phyloP scores from a whole-genome alignment of 1,140 invertebrate genomes.

The Pararge aegeria region DNA sequence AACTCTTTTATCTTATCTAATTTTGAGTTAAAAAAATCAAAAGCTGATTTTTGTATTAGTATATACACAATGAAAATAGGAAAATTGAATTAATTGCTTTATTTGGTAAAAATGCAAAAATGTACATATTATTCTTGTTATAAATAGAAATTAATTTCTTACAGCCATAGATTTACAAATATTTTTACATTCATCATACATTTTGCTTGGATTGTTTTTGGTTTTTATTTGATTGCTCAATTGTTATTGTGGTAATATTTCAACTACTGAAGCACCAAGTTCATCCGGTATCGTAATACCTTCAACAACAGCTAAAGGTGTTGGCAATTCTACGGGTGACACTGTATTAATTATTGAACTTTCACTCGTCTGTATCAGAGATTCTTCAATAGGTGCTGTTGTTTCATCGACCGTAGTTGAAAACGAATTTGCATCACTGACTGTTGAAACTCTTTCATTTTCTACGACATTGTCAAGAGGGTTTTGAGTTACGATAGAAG shows the following conservation, averaged over 20 bases:
- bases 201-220: neutral
- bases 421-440: conserved; percentile 1
- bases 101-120: neutral
- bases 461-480: neutral
- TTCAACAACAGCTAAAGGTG: conserved; percentile 9
- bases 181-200: neutral
- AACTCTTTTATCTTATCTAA: too few species aligned
- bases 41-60: too few species aligned
- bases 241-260: conserved; percentile 46
- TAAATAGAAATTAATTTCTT: neutral
- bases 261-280: conserved; percentile 48
- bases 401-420: conserved; percentile 4
- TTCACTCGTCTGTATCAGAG: neutral
- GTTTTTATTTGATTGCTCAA: neutral
- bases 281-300: conserved; percentile 39
- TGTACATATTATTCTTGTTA: neutral
- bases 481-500: neutral
- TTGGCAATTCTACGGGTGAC: conserved; percentile 9
- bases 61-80: too few species aligned
- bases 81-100: neutral
- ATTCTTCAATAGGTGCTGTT: neutral
- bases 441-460: neutral
- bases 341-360: neutral
- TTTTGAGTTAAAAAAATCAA: too few species aligned
- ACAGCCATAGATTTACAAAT: neutral